Conservation (phyloP, 2,888 invertebrate species). For the Caenorhabditis japonica region DNA sequence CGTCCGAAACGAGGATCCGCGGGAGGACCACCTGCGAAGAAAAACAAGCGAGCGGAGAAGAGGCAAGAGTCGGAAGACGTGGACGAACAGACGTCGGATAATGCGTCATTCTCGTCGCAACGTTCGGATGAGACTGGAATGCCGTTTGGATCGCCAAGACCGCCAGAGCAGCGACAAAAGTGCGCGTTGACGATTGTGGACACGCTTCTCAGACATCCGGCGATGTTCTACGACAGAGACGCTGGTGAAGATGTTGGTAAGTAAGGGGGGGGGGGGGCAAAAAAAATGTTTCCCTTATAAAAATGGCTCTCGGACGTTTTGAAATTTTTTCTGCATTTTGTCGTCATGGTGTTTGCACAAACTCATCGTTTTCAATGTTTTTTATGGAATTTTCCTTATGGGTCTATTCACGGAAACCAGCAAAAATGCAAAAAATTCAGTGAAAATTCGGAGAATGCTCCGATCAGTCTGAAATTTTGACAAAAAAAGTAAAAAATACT, state of each 20-base stretch:
- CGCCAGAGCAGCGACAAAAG: constrained; percentile 24
- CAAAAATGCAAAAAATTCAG: too few species aligned
- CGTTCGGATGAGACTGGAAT: constrained; percentile 24
- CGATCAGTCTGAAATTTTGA: too few species aligned
- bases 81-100: constrained; percentile 1
- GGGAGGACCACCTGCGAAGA: not conserved
- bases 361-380: too few species aligned
- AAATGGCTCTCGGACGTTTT: too few species aligned
- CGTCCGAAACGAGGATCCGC: constrained; percentile 13
- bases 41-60: constrained; percentile 6
- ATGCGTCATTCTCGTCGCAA: not conserved
- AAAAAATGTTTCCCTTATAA: too few species aligned
- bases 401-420: too few species aligned
- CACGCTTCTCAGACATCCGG: constrained; percentile 42
- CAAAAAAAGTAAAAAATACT: too few species aligned
- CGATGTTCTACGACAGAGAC: constrained; percentile 36
- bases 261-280: too few species aligned
- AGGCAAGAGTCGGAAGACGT: constrained; percentile 9
- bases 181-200: constrained; percentile 33
- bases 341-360: too few species aligned
- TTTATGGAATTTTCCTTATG: too few species aligned
- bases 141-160: constrained; percentile 29
- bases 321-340: too few species aligned
- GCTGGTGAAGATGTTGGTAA: constrained; percentile 40
- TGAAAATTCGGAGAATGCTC: too few species aligned